phyloP scores from a whole-genome alignment of 2,888 invertebrate genomes.

The Drosophila infuscata region DNA sequence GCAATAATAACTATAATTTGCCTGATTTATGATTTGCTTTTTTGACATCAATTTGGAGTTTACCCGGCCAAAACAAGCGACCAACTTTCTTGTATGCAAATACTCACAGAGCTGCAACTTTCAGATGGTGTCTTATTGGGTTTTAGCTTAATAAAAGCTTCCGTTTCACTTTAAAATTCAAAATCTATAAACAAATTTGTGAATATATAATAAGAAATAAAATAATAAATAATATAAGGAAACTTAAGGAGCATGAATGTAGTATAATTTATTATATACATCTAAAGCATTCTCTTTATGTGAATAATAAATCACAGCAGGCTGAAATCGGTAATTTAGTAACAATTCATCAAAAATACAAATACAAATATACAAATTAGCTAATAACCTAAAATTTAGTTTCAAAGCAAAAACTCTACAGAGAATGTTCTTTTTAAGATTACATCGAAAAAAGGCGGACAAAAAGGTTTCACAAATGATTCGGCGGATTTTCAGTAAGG shows the following conservation, averaged over 20 bases:
- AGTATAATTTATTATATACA: not conserved
- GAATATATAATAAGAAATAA: not conserved
- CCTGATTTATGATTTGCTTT: constrained; percentile 76
- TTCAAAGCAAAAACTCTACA: not conserved
- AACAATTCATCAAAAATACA: not conserved
- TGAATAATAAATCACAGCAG: not conserved
- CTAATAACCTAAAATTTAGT: not conserved
- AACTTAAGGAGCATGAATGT: not conserved
- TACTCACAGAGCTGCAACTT: not conserved
- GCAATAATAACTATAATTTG: constrained; percentile 78
- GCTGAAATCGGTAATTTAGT: not conserved
- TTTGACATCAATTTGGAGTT: constrained; percentile 77
- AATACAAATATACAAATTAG: not conserved
- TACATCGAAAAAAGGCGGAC: not conserved
- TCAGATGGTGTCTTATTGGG: not conserved
- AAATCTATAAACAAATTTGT: not conserved
- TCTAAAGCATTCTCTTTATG: not conserved
- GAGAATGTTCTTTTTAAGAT: not conserved
- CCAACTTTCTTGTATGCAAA: constrained; percentile 26
- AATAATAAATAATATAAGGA: not conserved
- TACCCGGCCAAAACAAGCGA: not conserved
- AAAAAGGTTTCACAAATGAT: not conserved
- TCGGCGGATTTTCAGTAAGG: not conserved
- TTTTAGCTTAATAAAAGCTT: not conserved
- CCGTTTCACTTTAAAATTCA: not conserved